phyloP scores from a whole-genome alignment of 2,113 vertebrate species.

The Quiscalus mexicanus region DNA sequence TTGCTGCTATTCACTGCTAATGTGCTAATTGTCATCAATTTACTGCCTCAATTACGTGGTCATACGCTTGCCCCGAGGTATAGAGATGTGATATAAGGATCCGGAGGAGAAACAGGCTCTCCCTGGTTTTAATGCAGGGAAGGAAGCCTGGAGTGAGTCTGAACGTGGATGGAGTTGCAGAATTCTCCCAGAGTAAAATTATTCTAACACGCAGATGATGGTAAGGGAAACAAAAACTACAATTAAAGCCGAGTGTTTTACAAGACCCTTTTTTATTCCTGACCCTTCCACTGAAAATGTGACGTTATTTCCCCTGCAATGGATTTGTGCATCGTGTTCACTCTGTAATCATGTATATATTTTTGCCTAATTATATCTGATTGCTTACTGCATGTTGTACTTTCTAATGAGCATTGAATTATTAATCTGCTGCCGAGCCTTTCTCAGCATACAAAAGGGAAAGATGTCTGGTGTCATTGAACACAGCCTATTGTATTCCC shows the following conservation, averaged over 20 bases:
- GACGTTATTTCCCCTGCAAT: background rate
- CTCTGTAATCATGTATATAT: background rate
- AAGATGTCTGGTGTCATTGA: constrained; percentile 1
- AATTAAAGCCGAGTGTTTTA: background rate
- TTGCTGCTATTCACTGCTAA: constrained; percentile 55
- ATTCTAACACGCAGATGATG: background rate
- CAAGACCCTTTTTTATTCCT: background rate
- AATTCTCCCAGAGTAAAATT: background rate
- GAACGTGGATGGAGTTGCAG: background rate
- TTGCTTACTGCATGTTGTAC: constrained; percentile 10
- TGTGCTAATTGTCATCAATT: constrained; percentile 65
- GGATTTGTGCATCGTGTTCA: background rate
- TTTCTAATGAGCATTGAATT: constrained; percentile 46
- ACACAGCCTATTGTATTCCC: background rate
- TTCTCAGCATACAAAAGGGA: background rate
- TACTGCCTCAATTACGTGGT: constrained; percentile 59
- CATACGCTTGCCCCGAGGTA: constrained; percentile 43
- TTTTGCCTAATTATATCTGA: constrained; percentile 29
- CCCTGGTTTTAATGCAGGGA: background rate
- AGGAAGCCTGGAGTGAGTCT: background rate
- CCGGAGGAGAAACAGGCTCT: background rate
- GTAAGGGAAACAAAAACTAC: background rate
- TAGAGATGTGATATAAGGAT: background rate
- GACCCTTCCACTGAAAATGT: background rate
- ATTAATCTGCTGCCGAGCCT: constrained; percentile 45